Evolutionary conservation across 2,888 invertebrate species (phyloP).

Genomic region (Odontocerum albicorne): DNA sequence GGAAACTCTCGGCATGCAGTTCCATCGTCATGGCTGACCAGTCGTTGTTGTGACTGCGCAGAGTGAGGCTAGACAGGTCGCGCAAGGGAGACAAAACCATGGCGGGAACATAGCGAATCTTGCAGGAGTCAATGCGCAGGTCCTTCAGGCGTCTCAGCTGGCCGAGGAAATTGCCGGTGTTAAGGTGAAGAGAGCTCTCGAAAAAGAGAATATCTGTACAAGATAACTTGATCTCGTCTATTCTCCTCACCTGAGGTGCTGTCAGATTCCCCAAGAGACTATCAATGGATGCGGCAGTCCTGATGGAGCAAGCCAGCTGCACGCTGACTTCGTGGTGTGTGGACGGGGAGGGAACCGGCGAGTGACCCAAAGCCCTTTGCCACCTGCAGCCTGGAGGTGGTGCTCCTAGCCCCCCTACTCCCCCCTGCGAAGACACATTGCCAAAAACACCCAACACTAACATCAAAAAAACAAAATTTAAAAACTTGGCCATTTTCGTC

Average conservation of each 20-base stretch:
- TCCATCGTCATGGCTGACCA: slow-evolving; percentile 82
- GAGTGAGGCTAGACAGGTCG: slow-evolving; percentile 67
- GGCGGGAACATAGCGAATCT: slow-evolving; percentile 72
- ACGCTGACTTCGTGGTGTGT: slow-evolving; percentile 44
- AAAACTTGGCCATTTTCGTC: not conserved
- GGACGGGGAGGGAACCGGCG: slow-evolving; percentile 17
- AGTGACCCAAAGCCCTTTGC: slow-evolving; percentile 53
- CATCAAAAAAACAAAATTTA: not conserved
- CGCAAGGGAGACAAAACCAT: slow-evolving; percentile 68
- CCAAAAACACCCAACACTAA: slow-evolving; percentile 7
- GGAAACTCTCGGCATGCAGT: slow-evolving; percentile 71
- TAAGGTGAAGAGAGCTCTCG: slow-evolving; percentile 70
- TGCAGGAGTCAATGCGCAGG: slow-evolving; percentile 75
- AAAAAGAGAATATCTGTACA: slow-evolving; percentile 75
- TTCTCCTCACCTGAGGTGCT: slow-evolving; percentile 68
- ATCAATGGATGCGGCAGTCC: slow-evolving; percentile 72
- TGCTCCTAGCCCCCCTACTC: slow-evolving; percentile 43
- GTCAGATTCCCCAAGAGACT: slow-evolving; percentile 71
- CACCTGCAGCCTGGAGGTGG: slow-evolving; percentile 76
- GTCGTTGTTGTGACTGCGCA: slow-evolving; percentile 76
- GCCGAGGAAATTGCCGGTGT: slow-evolving; percentile 62
- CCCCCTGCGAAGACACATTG: slow-evolving; percentile 2
- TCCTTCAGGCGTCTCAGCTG: slow-evolving; percentile 71
- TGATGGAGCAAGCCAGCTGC: slow-evolving; percentile 69
- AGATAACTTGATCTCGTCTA: slow-evolving; percentile 68